Percentiles rank a stretch among this genome's conserved stretches.
phyloP scores from a whole-genome alignment of 1,140 invertebrate genomes.

The Scaptomyza graminum region DNA sequence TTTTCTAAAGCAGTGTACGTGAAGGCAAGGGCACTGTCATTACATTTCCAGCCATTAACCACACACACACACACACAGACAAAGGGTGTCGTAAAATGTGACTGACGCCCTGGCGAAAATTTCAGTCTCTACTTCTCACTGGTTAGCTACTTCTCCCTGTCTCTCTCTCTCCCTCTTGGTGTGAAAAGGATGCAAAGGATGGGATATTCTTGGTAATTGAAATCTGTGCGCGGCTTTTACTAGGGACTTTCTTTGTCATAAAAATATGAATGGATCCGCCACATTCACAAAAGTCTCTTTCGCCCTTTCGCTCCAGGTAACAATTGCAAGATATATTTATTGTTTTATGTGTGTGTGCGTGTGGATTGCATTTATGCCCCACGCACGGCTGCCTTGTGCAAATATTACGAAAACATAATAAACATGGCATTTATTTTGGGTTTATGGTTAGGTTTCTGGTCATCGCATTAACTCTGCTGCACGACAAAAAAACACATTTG shows the following conservation, averaged over 20 bases:
- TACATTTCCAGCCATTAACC: conserved; percentile 51
- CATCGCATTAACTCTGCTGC: neutral
- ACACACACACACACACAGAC: conserved; percentile 18
- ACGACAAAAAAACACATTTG: conserved; percentile 5
- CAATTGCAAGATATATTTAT: conserved; percentile 15
- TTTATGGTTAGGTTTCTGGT: conserved; percentile 7
- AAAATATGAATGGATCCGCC: conserved; percentile 25
- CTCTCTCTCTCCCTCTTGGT: neutral
- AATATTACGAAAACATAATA: conserved; percentile 19
- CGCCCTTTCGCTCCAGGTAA: neutral
- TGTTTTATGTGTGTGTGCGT: conserved; percentile 4
- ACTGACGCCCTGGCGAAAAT: conserved; percentile 18
- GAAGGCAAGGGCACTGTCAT: conserved; percentile 23
- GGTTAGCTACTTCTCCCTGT: neutral
- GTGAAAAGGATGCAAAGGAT: neutral
- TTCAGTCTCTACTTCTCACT: conserved; percentile 3
- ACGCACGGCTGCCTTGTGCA: conserved; percentile 2
- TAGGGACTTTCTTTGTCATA: conserved; percentile 10
- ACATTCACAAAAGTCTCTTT: neutral
- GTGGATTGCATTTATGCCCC: neutral
- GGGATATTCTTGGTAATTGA: conserved; percentile 28
- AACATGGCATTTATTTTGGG: neutral
- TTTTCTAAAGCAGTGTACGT: neutral
- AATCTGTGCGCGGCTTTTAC: conserved; percentile 35
- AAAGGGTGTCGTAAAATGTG: conserved; percentile 36